Percentiles rank a stretch among this genome's conserved stretches.
Evolutionary conservation across 2,797 vertebrate species (phyloP).

Genomic region (Hypotaenidia okinawae): DNA sequence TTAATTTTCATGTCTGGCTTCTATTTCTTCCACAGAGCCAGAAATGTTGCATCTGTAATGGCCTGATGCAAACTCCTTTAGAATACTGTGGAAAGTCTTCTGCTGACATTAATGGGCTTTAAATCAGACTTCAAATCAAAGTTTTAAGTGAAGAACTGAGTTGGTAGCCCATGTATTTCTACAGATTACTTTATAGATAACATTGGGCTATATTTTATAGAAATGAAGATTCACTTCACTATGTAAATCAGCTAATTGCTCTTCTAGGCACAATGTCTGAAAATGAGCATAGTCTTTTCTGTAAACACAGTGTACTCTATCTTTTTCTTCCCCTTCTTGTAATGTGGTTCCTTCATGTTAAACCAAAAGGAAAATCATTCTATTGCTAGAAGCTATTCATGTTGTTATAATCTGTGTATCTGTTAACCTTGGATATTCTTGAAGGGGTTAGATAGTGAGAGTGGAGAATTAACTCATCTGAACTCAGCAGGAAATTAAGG

Average conservation of each 20-base stretch:
- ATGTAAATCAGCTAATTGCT: neutral
- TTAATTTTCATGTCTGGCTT: slow-evolving; percentile 41
- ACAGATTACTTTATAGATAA: neutral
- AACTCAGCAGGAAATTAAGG: slow-evolving; percentile 1
- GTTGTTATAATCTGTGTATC: neutral
- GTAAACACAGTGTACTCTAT: neutral
- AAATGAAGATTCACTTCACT: neutral
- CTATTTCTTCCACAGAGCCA: neutral
- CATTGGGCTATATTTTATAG: neutral
- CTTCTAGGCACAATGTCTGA: neutral
- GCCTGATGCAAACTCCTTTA: slow-evolving; percentile 2
- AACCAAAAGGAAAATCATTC: neutral
- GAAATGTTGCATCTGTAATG: neutral
- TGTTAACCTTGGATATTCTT: neutral
- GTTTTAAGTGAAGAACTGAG: neutral
- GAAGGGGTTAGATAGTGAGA: neutral
- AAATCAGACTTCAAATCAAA: neutral
- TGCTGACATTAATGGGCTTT: neutral
- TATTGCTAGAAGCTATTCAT: neutral
- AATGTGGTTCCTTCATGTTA: neutral
- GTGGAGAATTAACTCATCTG: neutral
- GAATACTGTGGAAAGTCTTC: slow-evolving; percentile 13
- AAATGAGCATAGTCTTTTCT: neutral
- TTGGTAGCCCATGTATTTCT: neutral
- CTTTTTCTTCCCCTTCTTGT: neutral